These are phyloP conservation scores for Anadara kagoshimensis DNA, from an alignment of 1,140 invertebrate genomes.

Conservation along the genomic window DNA sequence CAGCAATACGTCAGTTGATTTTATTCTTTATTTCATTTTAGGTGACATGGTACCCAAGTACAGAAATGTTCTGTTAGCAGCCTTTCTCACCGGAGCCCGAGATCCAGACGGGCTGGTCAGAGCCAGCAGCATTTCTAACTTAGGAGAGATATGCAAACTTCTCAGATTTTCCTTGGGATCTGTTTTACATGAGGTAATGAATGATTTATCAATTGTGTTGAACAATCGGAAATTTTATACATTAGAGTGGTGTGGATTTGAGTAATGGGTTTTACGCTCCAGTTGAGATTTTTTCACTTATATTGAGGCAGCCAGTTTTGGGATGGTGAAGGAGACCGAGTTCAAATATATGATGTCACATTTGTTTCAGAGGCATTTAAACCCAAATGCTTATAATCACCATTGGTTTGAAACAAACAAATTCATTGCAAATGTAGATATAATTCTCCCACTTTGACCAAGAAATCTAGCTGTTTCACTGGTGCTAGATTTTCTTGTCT, in stretches of 20 bases:
- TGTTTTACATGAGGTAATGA: conserved; percentile 82
- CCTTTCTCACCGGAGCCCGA: conserved; percentile 81
- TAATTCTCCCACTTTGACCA: too few relatives aligned
- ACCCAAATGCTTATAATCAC: not conserved
- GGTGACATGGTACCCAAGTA: conserved; percentile 84
- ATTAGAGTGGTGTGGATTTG: not conserved
- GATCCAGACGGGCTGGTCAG: conserved; percentile 84
- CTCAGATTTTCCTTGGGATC: conserved; percentile 83
- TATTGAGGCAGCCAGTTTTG: too few relatives aligned
- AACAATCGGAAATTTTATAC: not conserved
- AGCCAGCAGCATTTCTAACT: conserved; percentile 87
- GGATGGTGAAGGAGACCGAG: not conserved
- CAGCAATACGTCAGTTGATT: too few relatives aligned
- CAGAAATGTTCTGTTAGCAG: conserved; percentile 82
- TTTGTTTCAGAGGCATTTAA: not conserved
- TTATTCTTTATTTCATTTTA: conserved; percentile 68
- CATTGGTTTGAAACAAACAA: too few relatives aligned
- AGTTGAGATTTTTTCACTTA: not conserved
- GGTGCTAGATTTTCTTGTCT: too few relatives aligned
- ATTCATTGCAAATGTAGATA: too few relatives aligned
- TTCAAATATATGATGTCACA: not conserved
- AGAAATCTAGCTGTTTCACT: too few relatives aligned
- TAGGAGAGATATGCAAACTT: conserved; percentile 87
- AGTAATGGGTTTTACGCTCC: not conserved
- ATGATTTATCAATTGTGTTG: not conserved